phyloP scores from a whole-genome alignment of 2,797 vertebrate species.

The Sebastes oblongus region DNA sequence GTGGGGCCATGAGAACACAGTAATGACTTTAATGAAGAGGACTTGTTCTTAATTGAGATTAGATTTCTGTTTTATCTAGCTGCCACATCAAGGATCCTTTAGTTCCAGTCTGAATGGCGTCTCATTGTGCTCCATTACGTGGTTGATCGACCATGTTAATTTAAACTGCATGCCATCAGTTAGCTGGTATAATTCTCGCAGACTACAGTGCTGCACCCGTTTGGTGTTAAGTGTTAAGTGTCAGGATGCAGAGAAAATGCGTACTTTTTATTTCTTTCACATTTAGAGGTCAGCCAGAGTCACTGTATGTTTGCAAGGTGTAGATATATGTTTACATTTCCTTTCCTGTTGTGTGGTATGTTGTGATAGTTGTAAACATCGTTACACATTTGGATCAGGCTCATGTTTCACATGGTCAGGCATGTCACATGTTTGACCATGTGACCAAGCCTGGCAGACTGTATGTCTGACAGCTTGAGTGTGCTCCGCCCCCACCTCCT shows the following conservation, averaged over 20 bases:
- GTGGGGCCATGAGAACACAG: conserved; percentile 35
- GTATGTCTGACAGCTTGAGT: conserved; percentile 51
- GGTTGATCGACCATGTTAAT: conserved; percentile 79
- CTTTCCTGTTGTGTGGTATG: neutral
- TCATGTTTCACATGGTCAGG: conserved; percentile 9
- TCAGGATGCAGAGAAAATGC: neutral
- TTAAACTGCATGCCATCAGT: conserved; percentile 76
- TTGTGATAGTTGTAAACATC: neutral
- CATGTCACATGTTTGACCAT: conserved; percentile 22
- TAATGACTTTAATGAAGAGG: conserved; percentile 67
- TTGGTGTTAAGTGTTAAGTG: conserved; percentile 41
- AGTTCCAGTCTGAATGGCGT: conserved; percentile 75
- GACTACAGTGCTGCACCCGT: conserved; percentile 27
- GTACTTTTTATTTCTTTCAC: neutral
- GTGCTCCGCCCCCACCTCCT: neutral
- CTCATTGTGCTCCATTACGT: conserved; percentile 76
- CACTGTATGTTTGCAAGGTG: neutral
- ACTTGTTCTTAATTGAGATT: conserved; percentile 79
- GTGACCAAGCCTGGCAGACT: conserved; percentile 27
- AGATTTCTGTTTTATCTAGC: conserved; percentile 80
- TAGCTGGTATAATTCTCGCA: conserved; percentile 66
- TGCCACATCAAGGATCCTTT: conserved; percentile 78
- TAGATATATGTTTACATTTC: neutral
- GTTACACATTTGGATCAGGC: neutral
- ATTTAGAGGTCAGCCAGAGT: neutral